Evolutionary conservation across 2,797 vertebrate genomes (phyloP).

Genomic region (Chloroceryle amazona): DNA sequence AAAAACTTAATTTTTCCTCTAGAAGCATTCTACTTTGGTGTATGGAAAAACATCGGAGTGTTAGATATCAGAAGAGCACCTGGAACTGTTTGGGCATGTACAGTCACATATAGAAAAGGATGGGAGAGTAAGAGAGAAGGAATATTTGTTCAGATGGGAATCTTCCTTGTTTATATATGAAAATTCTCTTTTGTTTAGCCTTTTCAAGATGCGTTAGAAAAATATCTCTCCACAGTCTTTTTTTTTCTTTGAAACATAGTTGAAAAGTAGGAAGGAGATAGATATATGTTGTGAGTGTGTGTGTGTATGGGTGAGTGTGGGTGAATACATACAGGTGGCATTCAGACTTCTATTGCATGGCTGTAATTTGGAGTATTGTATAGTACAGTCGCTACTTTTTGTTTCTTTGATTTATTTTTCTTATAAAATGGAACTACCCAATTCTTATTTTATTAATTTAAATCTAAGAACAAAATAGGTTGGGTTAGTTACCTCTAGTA

Average conservation of each 20-base stretch:
- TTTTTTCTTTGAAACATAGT: background rate
- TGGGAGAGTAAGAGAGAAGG: background rate
- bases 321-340: background rate
- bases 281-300: too few species aligned
- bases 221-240: background rate
- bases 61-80: background rate
- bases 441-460: background rate
- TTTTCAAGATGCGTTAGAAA: background rate
- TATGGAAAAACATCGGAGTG: background rate
- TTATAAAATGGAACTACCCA: background rate
- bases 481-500: background rate
- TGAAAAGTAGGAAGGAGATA: background rate
- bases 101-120: background rate
- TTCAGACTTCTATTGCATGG: background rate
- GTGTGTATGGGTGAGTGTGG: too few species aligned
- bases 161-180: background rate
- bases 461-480: background rate
- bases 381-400: rapidly evolving
- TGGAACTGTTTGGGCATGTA: background rate
- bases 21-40: background rate
- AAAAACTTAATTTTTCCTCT: background rate
- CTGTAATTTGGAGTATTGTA: background rate
- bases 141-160: background rate
- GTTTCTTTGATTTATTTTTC: too few species aligned
- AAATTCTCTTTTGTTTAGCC: background rate